Percentiles rank a stretch among this genome's conserved stretches.
These are phyloP conservation scores for Stylophora pistillata DNA, from an alignment of 64 coral and sea anemone genomes.

Conservation along the genomic window DNA sequence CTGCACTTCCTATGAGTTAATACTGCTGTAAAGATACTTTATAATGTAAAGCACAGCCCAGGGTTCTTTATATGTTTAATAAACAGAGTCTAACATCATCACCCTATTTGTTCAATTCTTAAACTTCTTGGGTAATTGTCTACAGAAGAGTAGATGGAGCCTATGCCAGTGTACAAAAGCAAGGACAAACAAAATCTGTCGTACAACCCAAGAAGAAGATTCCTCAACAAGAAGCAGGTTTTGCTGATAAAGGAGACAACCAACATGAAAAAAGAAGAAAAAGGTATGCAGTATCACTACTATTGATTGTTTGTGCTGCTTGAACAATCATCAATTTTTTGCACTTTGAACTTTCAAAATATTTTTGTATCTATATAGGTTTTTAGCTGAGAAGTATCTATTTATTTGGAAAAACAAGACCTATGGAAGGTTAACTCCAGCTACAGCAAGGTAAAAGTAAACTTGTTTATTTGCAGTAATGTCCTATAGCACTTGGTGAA, in stretches of 20 bases:
- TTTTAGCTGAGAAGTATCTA: constrained; percentile 69
- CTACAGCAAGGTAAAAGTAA: constrained; percentile 63
- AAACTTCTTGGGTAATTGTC: not conserved
- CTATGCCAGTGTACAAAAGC: not conserved
- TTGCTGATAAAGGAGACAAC: not conserved
- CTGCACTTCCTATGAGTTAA: no score
- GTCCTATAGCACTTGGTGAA: no score
- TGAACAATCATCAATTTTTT: no score
- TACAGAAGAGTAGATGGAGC: constrained; percentile 10
- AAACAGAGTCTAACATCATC: not conserved
- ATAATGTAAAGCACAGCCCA: no score
- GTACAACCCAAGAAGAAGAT: not conserved
- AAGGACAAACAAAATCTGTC: not conserved
- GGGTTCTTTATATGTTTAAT: not conserved
- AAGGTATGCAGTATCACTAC: not conserved
- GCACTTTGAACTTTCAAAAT: no score
- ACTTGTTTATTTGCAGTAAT: not conserved
- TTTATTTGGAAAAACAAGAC: constrained; percentile 69
- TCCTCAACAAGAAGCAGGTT: not conserved
- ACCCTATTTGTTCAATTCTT: not conserved
- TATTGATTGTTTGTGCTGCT: not conserved
- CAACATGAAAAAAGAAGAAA: not conserved
- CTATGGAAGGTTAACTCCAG: constrained; percentile 79
- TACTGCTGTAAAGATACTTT: no score
- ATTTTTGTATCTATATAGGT: constrained; percentile 29